These are phyloP conservation scores for Phalacrocorax brasilianus DNA, from an alignment of 2,113 vertebrate species.

Conservation along the genomic window DNA sequence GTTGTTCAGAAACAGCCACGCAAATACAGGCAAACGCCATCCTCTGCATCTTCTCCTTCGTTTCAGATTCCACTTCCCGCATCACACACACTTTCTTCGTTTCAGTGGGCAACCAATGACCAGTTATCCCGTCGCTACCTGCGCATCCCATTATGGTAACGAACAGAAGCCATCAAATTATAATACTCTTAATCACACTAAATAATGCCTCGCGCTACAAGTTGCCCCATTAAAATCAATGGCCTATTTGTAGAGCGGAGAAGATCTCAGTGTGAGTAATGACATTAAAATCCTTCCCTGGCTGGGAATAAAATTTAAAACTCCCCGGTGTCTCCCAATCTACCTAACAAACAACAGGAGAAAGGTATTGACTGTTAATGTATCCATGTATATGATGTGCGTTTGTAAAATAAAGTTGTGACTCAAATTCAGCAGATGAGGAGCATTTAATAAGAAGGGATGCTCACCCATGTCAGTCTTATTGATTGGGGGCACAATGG, in stretches of 20 bases:
- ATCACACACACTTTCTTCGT: not conserved
- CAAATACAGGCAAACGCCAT: not conserved
- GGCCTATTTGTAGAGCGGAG: not conserved
- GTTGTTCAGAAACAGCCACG: not conserved
- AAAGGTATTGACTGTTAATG: not conserved
- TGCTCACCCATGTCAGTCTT: not conserved
- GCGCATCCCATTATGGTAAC: not conserved
- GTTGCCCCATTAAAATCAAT: slow-evolving; percentile 34
- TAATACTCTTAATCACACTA: slow-evolving; percentile 9
- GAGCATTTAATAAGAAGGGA: not conserved
- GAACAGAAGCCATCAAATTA: slow-evolving; percentile 1
- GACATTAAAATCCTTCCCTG: slow-evolving; percentile 18
- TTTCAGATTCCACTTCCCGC: not conserved
- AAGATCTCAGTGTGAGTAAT: not conserved
- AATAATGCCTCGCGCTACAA: not conserved
- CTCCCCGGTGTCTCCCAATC: not conserved
- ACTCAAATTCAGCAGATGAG: not conserved
- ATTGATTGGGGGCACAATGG: not conserved
- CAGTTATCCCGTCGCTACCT: not conserved
- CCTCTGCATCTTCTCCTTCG: not conserved
- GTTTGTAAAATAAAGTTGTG: not conserved
- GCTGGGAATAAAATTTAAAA: slow-evolving; percentile 28
- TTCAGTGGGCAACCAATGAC: not conserved
- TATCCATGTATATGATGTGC: not conserved
- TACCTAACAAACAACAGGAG: not conserved